Evolutionary conservation across 2,888 invertebrate species (phyloP).

Genomic region (Zygothrica quintamaculata): DNA sequence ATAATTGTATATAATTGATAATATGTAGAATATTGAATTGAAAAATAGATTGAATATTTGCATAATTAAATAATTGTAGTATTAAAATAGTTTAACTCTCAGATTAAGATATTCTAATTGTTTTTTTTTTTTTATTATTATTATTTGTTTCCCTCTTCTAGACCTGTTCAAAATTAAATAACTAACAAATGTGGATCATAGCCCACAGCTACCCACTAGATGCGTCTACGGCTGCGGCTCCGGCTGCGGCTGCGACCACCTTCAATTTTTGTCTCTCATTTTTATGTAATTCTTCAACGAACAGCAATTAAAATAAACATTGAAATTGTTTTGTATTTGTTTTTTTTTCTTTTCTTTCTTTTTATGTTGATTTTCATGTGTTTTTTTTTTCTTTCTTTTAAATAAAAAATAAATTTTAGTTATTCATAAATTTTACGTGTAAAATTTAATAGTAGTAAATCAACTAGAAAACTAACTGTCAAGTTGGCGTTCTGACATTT

Average conservation of each 20-base stretch:
- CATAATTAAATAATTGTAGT: no score
- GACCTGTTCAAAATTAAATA: constrained; percentile 44
- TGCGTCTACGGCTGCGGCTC: constrained; percentile 15
- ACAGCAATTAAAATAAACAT: constrained; percentile 67
- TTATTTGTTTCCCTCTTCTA: constrained; percentile 53
- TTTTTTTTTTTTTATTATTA: constrained; percentile 8
- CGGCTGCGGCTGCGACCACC: constrained; percentile 20
- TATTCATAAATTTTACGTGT: constrained; percentile 78
- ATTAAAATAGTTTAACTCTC: no score
- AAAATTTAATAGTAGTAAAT: constrained; percentile 76
- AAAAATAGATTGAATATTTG: constrained; percentile 43
- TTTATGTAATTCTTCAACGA: constrained; percentile 55
- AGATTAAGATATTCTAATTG: constrained; percentile 60
- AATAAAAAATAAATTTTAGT: constrained; percentile 70
- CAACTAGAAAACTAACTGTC: constrained; percentile 79
- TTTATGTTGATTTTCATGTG: constrained; percentile 40
- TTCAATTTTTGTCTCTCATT: constrained; percentile 28
- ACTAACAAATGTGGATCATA: constrained; percentile 59
- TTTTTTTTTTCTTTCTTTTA: constrained; percentile 47
- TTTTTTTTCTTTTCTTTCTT: constrained; percentile 53
- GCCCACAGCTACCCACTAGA: constrained; percentile 51
- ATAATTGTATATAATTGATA: no score
- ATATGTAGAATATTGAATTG: no score
- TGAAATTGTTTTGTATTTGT: constrained; percentile 47
- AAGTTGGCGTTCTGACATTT: constrained; percentile 68